These are phyloP conservation scores for Monopis laevigella DNA, from an alignment of 2,888 invertebrate species.

Conservation along the genomic window DNA sequence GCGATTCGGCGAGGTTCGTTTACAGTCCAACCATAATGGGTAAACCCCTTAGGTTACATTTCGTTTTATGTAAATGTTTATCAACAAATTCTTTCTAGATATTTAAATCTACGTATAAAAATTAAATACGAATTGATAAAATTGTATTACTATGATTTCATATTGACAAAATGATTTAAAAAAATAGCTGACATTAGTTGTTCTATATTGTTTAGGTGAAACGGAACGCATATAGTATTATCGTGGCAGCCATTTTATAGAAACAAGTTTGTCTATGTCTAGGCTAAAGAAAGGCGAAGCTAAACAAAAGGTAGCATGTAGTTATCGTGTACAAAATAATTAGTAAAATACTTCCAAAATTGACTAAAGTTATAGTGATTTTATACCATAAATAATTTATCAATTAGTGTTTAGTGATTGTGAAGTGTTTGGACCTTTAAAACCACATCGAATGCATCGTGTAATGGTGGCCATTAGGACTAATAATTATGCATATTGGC, in stretches of 20 bases:
- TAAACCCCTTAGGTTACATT: too few species aligned
- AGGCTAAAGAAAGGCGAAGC: slow-evolving; percentile 65
- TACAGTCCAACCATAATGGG: too few species aligned
- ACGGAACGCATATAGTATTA: too few species aligned
- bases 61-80: too few species aligned
- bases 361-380: slow-evolving; percentile 21
- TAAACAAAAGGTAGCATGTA: slow-evolving; percentile 67
- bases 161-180: too few species aligned
- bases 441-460: slow-evolving; percentile 61
- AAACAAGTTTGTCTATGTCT: slow-evolving; percentile 49
- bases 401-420: slow-evolving; percentile 28
- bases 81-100: too few species aligned
- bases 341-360: slow-evolving; percentile 25
- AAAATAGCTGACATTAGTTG: too few species aligned
- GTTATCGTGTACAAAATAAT: slow-evolving; percentile 53
- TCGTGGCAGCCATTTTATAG: slow-evolving; percentile 60
- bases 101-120: too few species aligned
- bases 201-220: too few species aligned
- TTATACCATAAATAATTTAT: slow-evolving; percentile 32
- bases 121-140: too few species aligned
- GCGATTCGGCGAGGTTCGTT: too few species aligned
- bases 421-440: slow-evolving; percentile 34
- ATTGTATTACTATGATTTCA: too few species aligned
- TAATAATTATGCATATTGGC: slow-evolving; percentile 67
- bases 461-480: slow-evolving; percentile 67